Evolutionary conservation across 2,888 invertebrate species (phyloP), one percentile per base, ranked within the genome.

Genomic region (Cremastobaeus sp.): DNA sequence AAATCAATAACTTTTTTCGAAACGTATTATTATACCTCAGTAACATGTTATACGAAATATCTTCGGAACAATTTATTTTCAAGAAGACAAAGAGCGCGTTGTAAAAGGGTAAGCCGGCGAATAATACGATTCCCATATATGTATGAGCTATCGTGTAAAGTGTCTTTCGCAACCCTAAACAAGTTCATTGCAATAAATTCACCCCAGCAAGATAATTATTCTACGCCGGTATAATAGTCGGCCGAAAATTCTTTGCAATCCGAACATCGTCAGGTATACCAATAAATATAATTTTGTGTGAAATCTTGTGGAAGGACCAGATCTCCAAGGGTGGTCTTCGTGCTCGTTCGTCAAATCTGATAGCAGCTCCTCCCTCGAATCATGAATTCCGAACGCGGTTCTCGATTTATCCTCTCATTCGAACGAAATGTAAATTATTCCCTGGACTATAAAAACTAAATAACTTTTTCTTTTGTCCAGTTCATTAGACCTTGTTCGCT

Each of bases 241-340:
- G 65, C 76, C 73, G 43, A 60, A 74, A 72, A 72, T 74, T 62
- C 69, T 54, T 71, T 39, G 70, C 57, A 52, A 57, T 68, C 62
- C 60, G 52, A 47, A 32, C 68, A 54, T 59, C 57, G 77, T 80
- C 82, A 83, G 84, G 82, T 82, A 85, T 81, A 78, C 76, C 76
- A 78, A 84, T 84, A 85, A 84, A 84, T 85, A 83, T 82, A 78
- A 82, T 82, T 84, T 84, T 83, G 82, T 84, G 82, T 85, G 83
- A 85, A 85, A 82, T 82, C 82, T 82, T 79, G 80, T 83, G 82
- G 80, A 83, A 82, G 79, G 79, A 80, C 81, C 82, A 79, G 81
- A 82, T 83, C 86, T 78, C 82, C 82, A 83, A 78, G 85, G 86
- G 86, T 86, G 86, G 86, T 86, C 86, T 78, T 79, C 79, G 85